Conservation (phyloP, 2,888 invertebrate species). For the Cephus runcator region DNA sequence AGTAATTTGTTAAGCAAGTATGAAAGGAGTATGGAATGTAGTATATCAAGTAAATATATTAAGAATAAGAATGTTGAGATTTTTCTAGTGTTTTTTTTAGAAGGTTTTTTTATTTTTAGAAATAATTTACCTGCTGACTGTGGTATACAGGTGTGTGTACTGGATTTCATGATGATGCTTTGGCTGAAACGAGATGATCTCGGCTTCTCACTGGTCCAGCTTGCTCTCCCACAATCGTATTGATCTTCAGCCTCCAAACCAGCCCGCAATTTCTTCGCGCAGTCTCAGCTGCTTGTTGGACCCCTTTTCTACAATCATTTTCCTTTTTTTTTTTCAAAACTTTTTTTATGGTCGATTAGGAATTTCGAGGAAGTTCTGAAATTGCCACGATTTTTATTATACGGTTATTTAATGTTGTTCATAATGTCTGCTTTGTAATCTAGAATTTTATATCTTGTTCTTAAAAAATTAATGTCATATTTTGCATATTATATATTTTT, state of each 20-base stretch:
- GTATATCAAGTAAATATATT: slow-evolving; percentile 1
- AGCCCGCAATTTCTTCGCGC: slow-evolving; percentile 27
- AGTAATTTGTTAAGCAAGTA: not conserved
- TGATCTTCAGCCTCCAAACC: slow-evolving; percentile 42
- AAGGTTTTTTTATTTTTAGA: not conserved
- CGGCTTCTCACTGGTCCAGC: slow-evolving; percentile 28
- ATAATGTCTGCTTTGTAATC: not conserved
- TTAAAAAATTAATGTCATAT: not conserved
- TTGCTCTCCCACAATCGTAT: slow-evolving; percentile 31
- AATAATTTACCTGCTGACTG: not conserved
- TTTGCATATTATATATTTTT: not conserved
- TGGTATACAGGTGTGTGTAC: slow-evolving; percentile 43
- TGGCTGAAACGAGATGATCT: slow-evolving; percentile 4
- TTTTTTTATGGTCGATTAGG: not conserved
- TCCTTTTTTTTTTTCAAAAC: not conserved
- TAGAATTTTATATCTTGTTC: not conserved
- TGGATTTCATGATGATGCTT: slow-evolving; percentile 39
- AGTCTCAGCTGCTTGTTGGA: slow-evolving; percentile 31
- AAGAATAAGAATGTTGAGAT: slow-evolving; percentile 1
- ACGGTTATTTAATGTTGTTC: not conserved
- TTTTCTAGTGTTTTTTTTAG: not conserved
- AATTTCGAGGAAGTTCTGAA: not conserved
- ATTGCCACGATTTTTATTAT: not conserved
- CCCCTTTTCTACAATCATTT: not conserved
- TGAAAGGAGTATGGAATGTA: not conserved